phyloP scores from a whole-genome alignment of 2,888 invertebrate genomes.

The Troglohyphantes excavatus region DNA sequence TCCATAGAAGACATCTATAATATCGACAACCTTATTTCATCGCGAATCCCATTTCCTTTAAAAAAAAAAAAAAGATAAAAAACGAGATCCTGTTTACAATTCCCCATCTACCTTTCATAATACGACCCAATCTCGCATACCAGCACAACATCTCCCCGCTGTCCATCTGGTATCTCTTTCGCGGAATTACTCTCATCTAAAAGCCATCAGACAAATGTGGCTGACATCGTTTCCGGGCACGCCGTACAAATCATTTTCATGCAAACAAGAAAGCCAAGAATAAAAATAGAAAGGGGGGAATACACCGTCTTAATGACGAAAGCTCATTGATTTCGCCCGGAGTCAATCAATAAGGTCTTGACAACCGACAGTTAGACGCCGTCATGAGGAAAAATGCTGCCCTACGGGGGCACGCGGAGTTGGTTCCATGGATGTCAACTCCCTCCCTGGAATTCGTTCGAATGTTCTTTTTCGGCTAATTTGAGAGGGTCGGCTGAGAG shows the following conservation, averaged over 20 bases:
- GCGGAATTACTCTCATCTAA: slow-evolving; percentile 43
- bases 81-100: neutral
- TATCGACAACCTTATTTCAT: no score
- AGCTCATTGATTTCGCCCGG: slow-evolving; percentile 49
- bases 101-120: neutral
- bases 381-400: slow-evolving; percentile 34
- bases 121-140: neutral
- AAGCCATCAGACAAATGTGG: slow-evolving; percentile 50
- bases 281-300: slow-evolving; percentile 6
- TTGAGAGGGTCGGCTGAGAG: neutral
- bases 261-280: slow-evolving; percentile 52
- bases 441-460: neutral
- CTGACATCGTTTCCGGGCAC: slow-evolving; percentile 13
- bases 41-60: no score
- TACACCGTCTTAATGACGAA: slow-evolving; percentile 53
- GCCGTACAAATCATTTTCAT: slow-evolving; percentile 56
- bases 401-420: neutral
- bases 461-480: neutral
- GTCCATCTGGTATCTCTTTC: slow-evolving; percentile 17
- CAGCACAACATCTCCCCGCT: neutral
- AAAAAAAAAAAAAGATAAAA: no score
- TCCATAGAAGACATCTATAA: no score
- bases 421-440: slow-evolving; percentile 13
- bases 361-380: slow-evolving; percentile 63
- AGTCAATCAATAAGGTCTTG: slow-evolving; percentile 57